A percentile compares a stretch with the other conserved stretches of the same genome.
Conservation (phyloP, 2,113 vertebrate genomes). For the Mus pahari region DNA sequence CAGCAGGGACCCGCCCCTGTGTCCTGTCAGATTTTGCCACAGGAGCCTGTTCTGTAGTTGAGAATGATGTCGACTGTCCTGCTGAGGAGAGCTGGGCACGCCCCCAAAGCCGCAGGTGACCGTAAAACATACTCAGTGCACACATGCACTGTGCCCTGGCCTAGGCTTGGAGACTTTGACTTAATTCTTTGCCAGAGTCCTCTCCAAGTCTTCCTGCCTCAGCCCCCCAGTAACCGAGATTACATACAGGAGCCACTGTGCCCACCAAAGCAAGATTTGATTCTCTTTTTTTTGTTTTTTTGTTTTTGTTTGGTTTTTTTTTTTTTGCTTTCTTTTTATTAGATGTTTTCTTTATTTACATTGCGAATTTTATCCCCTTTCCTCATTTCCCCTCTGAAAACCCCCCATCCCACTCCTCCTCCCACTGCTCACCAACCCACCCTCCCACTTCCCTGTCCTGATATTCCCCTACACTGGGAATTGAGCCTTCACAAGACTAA, state of each 20-base stretch:
- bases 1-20: background rate
- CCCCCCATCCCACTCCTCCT: too few relatives aligned
- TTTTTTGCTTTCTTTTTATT: too few relatives aligned
- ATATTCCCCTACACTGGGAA: too few relatives aligned
- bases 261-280: background rate
- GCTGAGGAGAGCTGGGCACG: background rate
- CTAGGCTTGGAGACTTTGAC: constrained; percentile 5
- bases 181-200: background rate
- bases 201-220: background rate
- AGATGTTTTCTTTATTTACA: too few relatives aligned
- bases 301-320: too few relatives aligned
- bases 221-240: background rate
- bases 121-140: background rate
- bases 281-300: background rate
- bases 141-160: background rate
- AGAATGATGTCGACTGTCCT: background rate
- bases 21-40: background rate
- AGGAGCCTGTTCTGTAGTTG: background rate
- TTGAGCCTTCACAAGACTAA: too few relatives aligned
- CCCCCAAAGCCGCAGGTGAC: too few relatives aligned
- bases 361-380: too few relatives aligned
- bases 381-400: too few relatives aligned
- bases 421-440: too few relatives aligned
- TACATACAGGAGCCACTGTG: background rate
- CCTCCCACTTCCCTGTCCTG: too few relatives aligned